A percentile compares a stretch with the other conserved stretches of the same genome.
Conservation (phyloP, 2,888 invertebrate genomes). For the Cryptus armator region DNA sequence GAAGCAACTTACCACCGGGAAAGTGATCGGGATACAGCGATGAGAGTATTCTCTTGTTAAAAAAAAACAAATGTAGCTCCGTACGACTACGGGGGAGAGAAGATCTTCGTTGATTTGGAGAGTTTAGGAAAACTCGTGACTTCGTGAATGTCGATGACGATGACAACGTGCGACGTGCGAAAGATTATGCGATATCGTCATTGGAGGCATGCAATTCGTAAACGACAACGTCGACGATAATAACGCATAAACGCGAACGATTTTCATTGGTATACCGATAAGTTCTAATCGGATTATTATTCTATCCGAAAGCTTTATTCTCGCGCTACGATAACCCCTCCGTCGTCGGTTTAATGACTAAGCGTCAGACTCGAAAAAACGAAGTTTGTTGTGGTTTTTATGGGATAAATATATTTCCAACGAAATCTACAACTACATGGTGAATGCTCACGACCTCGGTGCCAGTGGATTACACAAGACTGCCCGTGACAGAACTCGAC, state of each 20-base stretch:
- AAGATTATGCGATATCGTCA: neutral
- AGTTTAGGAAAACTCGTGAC: slow-evolving; percentile 49
- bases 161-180: slow-evolving; percentile 19
- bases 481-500: slow-evolving; percentile 61
- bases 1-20: too few species aligned
- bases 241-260: neutral
- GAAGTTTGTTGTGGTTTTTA: neutral
- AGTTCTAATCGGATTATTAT: slow-evolving; percentile 7
- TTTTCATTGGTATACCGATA: slow-evolving; percentile 9
- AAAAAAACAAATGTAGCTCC: neutral
- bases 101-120: neutral
- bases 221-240: neutral
- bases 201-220: slow-evolving; percentile 26
- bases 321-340: neutral
- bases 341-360: neutral
- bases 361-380: too few species aligned
- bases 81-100: neutral
- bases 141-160: slow-evolving; percentile 22
- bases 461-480: slow-evolving; percentile 67
- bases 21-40: too few species aligned
- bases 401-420: neutral
- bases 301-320: neutral
- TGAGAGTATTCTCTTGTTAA: too few species aligned
- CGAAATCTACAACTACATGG: slow-evolving; percentile 5
- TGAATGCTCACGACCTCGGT: slow-evolving; percentile 20